Conservation (phyloP, 2,113 vertebrate genomes). For the Plestiodon gilberti region DNA sequence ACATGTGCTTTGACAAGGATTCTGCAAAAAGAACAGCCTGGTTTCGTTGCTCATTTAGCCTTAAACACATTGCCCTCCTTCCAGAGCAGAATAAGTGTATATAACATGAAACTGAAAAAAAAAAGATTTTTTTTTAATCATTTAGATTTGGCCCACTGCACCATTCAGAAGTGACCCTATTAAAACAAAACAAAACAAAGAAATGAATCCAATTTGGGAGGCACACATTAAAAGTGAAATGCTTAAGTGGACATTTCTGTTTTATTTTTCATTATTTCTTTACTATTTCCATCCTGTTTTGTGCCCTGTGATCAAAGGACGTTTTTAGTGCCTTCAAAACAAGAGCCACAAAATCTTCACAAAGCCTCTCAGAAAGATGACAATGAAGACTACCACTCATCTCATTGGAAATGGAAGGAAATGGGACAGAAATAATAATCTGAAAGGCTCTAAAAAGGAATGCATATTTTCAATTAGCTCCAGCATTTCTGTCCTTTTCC, state of each 20-base stretch:
- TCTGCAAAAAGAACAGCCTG: conserved; percentile 43
- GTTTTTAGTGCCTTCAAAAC: conserved; percentile 43
- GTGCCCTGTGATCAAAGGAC: conserved; percentile 50
- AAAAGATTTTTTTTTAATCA: neutral
- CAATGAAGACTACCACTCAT: conserved; percentile 39
- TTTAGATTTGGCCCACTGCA: conserved; percentile 55
- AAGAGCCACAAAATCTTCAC: conserved; percentile 19
- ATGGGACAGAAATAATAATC: conserved; percentile 49
- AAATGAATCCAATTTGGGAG: conserved; percentile 58
- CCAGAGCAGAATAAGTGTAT: conserved; percentile 23
- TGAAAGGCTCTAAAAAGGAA: conserved; percentile 59
- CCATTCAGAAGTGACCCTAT: conserved; percentile 45
- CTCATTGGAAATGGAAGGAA: conserved; percentile 55
- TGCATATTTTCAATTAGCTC: conserved; percentile 62
- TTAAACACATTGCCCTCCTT: conserved; percentile 58
- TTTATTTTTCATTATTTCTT: conserved; percentile 48
- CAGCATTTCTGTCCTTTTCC: conserved; percentile 50
- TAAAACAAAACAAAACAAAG: conserved; percentile 42
- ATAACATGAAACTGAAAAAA: conserved; percentile 51
- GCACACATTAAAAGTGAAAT: conserved; percentile 64
- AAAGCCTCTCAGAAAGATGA: conserved; percentile 47
- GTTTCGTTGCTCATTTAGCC: conserved; percentile 50
- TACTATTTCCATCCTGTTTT: conserved; percentile 59
- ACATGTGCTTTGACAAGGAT: conserved; percentile 51
- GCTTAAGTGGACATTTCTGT: conserved; percentile 26